Percentiles rank a stretch among this genome's conserved stretches.
Evolutionary conservation across 2,888 invertebrate genomes (phyloP).

Genomic region (Stomorhina lunata): DNA sequence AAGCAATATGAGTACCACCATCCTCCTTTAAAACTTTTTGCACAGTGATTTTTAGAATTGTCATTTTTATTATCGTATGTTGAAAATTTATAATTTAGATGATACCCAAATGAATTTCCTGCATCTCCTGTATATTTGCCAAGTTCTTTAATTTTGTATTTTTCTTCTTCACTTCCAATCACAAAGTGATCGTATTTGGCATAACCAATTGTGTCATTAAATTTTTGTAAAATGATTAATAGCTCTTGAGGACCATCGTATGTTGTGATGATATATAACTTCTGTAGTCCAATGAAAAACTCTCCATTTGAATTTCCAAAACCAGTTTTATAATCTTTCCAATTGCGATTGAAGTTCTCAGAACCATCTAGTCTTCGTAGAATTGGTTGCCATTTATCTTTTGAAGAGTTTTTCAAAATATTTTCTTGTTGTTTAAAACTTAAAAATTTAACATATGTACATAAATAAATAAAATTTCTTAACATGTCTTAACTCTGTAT

Average conservation of each 20-base stretch:
- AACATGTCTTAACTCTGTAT: no score
- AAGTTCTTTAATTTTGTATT: slow-evolving; percentile 14
- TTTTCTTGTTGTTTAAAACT: no score
- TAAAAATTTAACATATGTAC: no score
- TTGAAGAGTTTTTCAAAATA: no score
- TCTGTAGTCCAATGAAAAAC: slow-evolving; percentile 35
- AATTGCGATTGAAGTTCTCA: slow-evolving; percentile 23
- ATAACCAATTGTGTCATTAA: neutral
- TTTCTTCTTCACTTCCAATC: neutral
- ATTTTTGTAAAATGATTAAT: slow-evolving; percentile 7
- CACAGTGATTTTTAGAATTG: no score
- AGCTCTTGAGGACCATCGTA: slow-evolving; percentile 23
- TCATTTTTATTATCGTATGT: slow-evolving; percentile 34
- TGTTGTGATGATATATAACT: slow-evolving; percentile 28
- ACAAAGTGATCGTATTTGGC: slow-evolving; percentile 28
- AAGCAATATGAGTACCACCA: no score
- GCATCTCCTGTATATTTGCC: slow-evolving; percentile 4
- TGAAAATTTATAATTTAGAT: neutral
- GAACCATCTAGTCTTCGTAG: slow-evolving; percentile 32
- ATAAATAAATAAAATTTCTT: no score
- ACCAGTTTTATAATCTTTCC: slow-evolving; percentile 39
- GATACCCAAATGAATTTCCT: slow-evolving; percentile 13
- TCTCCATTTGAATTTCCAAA: slow-evolving; percentile 38
- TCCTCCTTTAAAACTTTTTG: no score
- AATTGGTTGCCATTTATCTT: slow-evolving; percentile 38